Evolutionary conservation across 2,113 vertebrate genomes (phyloP).

Genomic region (Carlito syrichta): DNA sequence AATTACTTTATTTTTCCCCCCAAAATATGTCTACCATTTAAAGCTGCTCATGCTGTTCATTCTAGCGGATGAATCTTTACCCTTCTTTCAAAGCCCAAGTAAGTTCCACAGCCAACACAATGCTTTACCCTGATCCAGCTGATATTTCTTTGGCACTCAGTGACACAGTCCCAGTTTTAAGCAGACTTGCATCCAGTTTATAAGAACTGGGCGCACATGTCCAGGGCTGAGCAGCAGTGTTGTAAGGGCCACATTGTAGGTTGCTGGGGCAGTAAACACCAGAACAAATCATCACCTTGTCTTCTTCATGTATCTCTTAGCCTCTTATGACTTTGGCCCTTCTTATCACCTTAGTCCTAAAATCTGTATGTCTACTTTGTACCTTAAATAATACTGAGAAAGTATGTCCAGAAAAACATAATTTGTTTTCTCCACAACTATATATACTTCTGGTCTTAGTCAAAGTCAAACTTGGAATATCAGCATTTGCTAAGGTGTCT

Average conservation of each 20-base stretch:
- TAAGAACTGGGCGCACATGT: background rate
- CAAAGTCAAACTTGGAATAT: background rate
- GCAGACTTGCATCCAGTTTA: background rate
- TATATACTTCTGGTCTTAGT: background rate
- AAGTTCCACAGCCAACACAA: background rate
- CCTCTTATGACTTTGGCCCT: background rate
- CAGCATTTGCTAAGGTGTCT: background rate
- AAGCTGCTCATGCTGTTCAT: background rate
- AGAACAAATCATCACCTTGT: background rate
- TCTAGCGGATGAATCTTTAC: background rate
- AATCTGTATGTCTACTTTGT: background rate
- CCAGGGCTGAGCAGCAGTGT: no score
- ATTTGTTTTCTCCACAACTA: background rate
- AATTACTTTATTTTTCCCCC: background rate
- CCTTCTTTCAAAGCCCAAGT: background rate
- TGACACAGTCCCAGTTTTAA: background rate
- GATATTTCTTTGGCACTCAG: background rate
- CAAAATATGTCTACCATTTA: background rate
- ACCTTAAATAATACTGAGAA: background rate
- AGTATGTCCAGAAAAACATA: background rate
- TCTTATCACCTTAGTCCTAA: background rate
- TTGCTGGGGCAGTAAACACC: background rate
- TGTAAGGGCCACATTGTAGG: rapidly evolving
- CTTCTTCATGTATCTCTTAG: background rate
- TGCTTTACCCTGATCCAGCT: background rate